Percentiles rank a stretch among this genome's conserved stretches.
These are phyloP conservation scores for Periplaneta americana DNA, from an alignment of 1,140 invertebrate genomes.

Conservation along the genomic window DNA sequence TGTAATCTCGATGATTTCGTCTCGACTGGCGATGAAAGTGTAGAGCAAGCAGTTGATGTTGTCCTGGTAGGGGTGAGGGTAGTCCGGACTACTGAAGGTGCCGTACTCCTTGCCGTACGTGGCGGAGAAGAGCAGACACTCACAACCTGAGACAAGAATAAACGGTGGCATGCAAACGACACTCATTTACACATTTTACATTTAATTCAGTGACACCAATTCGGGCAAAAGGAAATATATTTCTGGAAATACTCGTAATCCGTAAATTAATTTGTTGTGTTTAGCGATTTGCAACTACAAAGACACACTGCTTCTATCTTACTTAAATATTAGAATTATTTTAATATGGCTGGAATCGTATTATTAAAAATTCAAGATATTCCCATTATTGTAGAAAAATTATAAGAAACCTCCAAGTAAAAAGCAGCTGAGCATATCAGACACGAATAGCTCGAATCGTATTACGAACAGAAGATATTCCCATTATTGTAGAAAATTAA, in stretches of 20 bases:
- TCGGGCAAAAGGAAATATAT: not conserved
- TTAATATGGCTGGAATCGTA: too few relatives aligned
- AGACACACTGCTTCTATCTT: not conserved
- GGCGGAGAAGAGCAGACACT: slow-evolving; percentile 72
- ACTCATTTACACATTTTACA: not conserved
- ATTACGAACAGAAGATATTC: not conserved
- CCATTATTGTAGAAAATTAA: not conserved
- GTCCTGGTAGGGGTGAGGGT: slow-evolving; percentile 65
- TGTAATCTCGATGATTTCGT: slow-evolving; percentile 74
- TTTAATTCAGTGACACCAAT: not conserved
- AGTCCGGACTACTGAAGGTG: slow-evolving; percentile 77
- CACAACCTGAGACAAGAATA: slow-evolving; percentile 69
- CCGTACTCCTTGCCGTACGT: slow-evolving; percentile 73
- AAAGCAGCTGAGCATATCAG: too few relatives aligned
- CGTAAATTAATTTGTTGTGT: not conserved
- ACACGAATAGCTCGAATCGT: not conserved
- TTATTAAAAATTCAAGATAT: too few relatives aligned
- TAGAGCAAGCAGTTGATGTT: slow-evolving; percentile 80
- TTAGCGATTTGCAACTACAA: not conserved
- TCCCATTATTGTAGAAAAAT: too few relatives aligned
- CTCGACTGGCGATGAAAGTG: slow-evolving; percentile 68
- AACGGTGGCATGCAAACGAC: slow-evolving; percentile 24
- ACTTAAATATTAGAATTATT: too few relatives aligned
- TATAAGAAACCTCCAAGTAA: too few relatives aligned
- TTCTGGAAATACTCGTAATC: not conserved